Evolutionary conservation across 2,113 vertebrate genomes (phyloP).

Genomic region (Cromileptes altivelis): DNA sequence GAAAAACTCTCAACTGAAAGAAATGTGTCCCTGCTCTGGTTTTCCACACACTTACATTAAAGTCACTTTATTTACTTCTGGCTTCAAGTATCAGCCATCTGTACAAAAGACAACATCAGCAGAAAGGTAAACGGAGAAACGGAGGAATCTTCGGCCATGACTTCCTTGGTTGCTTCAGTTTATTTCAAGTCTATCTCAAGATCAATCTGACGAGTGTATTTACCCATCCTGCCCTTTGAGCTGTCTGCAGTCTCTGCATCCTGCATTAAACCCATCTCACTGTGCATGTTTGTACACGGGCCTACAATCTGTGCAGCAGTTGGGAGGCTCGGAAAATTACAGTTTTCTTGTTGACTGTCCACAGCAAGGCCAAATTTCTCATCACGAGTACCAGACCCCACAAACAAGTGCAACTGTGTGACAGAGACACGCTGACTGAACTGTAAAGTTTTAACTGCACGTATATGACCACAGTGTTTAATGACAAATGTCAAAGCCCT

Average conservation of each 20-base stretch:
- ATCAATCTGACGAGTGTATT: not conserved
- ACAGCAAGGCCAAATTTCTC: not conserved
- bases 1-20: not conserved
- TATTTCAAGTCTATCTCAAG: constrained; percentile 11
- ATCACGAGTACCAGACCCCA: not conserved
- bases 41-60: not conserved
- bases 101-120: not conserved
- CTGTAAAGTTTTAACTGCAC: not conserved
- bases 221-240: constrained; percentile 8
- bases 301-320: not conserved
- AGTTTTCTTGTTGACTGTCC: not conserved
- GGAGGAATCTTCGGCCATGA: not conserved
- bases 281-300: not conserved
- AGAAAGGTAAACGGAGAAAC: not conserved
- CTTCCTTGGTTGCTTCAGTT: not conserved
- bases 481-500: not conserved
- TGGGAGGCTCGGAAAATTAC: not conserved
- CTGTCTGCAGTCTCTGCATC: constrained; percentile 12
- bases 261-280: constrained; percentile 15
- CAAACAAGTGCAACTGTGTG: constrained; percentile 6
- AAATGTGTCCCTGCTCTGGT: not conserved
- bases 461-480: not conserved
- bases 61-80: not conserved
- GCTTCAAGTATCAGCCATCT: not conserved
- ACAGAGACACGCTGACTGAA: not conserved